phyloP scores from a whole-genome alignment of 2,888 invertebrate genomes.

The Calameuta pallipes region DNA sequence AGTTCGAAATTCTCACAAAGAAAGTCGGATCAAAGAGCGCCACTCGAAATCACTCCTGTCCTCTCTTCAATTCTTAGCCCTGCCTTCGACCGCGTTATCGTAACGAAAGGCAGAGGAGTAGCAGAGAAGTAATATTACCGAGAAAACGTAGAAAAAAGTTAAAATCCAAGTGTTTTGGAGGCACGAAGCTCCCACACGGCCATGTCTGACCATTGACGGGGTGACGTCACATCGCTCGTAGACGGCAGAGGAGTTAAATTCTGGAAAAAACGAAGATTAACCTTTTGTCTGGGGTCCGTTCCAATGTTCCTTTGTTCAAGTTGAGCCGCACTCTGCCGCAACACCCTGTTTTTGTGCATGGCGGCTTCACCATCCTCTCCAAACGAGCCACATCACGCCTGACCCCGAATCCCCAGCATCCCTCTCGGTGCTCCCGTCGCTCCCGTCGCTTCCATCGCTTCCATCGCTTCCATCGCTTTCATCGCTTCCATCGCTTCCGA shows the following conservation, averaged over 20 bases:
- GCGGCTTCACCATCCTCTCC: background rate
- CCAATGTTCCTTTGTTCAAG: slow-evolving; percentile 58
- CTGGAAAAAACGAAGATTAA: slow-evolving; percentile 58
- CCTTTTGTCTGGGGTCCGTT: slow-evolving; percentile 59
- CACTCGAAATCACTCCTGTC: too few relatives aligned
- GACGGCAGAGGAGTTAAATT: slow-evolving; percentile 46
- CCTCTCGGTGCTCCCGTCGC: slow-evolving; percentile 1
- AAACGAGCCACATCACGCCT: slow-evolving; percentile 16
- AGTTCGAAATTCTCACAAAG: too few relatives aligned
- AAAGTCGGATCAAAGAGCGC: too few relatives aligned
- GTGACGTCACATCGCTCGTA: too few relatives aligned
- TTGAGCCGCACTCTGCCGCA: slow-evolving; percentile 58
- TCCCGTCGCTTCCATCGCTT: slow-evolving; percentile 2
- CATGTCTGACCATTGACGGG: too few relatives aligned
- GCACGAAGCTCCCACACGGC: background rate
- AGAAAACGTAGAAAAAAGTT: too few relatives aligned
- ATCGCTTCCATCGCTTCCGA: background rate
- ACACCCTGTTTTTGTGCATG: slow-evolving; percentile 61
- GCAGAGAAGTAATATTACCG: too few relatives aligned
- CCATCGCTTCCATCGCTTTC: background rate
- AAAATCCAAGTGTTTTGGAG: too few relatives aligned
- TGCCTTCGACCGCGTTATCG: too few relatives aligned
- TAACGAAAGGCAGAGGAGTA: too few relatives aligned
- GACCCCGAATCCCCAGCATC: slow-evolving; percentile 13
- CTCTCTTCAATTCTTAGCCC: too few relatives aligned